Conservation (phyloP, 2,113 vertebrate species). For the Manacus vitellinus region DNA sequence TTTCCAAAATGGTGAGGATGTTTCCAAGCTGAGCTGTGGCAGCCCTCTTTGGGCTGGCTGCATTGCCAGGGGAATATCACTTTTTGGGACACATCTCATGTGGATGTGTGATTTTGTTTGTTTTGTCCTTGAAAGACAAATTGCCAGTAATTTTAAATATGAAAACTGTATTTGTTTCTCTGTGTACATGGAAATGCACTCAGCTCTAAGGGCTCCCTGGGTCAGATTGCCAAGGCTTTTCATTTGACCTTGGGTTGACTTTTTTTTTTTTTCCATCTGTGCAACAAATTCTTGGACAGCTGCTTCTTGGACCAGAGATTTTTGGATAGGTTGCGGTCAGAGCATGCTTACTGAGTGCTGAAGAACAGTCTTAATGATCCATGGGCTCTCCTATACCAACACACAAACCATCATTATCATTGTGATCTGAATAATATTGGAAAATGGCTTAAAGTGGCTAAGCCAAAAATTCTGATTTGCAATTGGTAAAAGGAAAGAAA, state of each 20-base stretch:
- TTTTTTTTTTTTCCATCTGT: not conserved
- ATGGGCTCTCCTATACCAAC: not conserved
- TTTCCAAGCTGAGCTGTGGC: not conserved
- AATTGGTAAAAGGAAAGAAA: constrained; percentile 11
- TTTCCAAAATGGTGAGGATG: not conserved
- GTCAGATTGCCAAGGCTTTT: not conserved
- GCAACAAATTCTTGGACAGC: not conserved
- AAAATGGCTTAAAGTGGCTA: not conserved
- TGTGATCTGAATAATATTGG: not conserved
- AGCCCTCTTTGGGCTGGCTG: not conserved
- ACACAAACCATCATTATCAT: not conserved
- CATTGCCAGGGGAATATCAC: not conserved
- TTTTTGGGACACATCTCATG: not conserved
- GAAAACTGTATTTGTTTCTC: not conserved
- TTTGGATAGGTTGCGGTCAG: not conserved
- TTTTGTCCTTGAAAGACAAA: not conserved
- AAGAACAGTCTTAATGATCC: not conserved
- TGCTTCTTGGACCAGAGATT: not conserved
- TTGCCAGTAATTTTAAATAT: not conserved
- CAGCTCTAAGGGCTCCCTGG: not conserved
- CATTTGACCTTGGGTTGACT: not conserved
- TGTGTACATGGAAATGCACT: not conserved
- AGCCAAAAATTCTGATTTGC: not conserved
- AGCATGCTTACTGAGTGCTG: not conserved
- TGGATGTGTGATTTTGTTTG: not conserved